Conservation (phyloP, 2,888 invertebrate genomes). For the Plebejus argus region DNA sequence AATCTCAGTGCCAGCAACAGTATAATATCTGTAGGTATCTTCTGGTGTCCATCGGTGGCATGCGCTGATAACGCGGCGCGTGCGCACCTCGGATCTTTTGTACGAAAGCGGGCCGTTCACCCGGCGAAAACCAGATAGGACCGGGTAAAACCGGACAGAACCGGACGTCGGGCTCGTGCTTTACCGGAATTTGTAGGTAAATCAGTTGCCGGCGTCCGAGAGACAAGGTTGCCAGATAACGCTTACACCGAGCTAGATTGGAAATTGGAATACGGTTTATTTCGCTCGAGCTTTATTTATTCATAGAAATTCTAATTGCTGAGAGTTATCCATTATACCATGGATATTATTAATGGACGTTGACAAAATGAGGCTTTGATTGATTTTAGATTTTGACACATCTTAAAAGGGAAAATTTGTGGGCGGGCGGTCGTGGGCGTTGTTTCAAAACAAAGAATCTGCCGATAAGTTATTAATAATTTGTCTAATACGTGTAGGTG, state of each 20-base stretch:
- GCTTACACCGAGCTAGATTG: constrained; percentile 25
- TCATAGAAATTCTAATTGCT: constrained; percentile 14
- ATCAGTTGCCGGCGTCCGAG: constrained; percentile 31
- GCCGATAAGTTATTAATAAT: constrained; percentile 17
- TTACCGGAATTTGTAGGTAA: constrained; percentile 43
- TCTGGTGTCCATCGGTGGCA: constrained; percentile 38
- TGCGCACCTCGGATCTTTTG: constrained; percentile 44
- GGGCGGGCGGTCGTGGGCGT: background rate
- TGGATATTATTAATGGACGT: background rate
- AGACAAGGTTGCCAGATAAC: constrained; percentile 28
- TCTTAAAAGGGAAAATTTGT: constrained; percentile 20
- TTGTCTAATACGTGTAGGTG: background rate
- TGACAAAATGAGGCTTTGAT: constrained; percentile 11
- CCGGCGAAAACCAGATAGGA: constrained; percentile 38
- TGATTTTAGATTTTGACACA: constrained; percentile 7
- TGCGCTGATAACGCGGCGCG: constrained; percentile 41
- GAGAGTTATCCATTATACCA: background rate
- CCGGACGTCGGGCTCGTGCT: constrained; percentile 44
- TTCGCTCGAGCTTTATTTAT: constrained; percentile 4
- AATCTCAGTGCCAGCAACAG: constrained; percentile 33
- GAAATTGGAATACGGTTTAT: constrained; percentile 26
- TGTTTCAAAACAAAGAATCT: constrained; percentile 22
- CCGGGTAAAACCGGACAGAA: constrained; percentile 44
- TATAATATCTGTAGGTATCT: constrained; percentile 35
- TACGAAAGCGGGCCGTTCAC: constrained; percentile 45